Evolutionary conservation across 2,113 vertebrate species (phyloP), one percentile per base, ranked within the genome.

Genomic region (Probosciger aterrimus): DNA sequence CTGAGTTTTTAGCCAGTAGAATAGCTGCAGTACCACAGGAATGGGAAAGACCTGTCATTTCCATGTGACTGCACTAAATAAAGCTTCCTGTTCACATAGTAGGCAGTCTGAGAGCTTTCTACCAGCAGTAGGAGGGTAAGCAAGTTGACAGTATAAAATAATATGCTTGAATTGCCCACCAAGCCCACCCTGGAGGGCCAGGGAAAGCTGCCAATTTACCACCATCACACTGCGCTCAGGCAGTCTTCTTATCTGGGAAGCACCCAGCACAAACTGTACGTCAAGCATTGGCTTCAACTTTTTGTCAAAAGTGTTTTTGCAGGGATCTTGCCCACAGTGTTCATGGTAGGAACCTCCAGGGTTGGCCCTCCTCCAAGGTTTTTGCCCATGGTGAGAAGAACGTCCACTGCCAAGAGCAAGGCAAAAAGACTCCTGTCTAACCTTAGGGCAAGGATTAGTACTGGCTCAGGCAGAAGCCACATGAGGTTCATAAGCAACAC

Each of bases 231-330:
- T 5, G 3, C 4, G 5, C 55, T 17, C 0, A 2, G 41, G 22
- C 19, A 68, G 18, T 19, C 30, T 52, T 71, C 20, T 55, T 23
- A 6, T 13, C 67, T 47, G 17, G 24, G 3, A 37, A 17, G 3
- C 5, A 47, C 0, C 14, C 18, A 4, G 24, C 1, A 1, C 50
- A 37, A 33, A 11, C 5, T 1, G 0, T 3, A 3, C 0, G 1
- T 18, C 2, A 8, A 8, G 5, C 0, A 1, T 1, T 18, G 22
- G 9, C n/a, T 46, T 23, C 74, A 52, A 4, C 8, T 44, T 47
- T n/a, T 55, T 23, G 17, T 31, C 10, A 1, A 4, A 10, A 12
- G 14, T 5, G 39, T 3, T 53, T 73, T 7, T 41, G 37, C n/a
- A n/a, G 30, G 13, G 15, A 3, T 67, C 4, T 4, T 30, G 10